These are phyloP conservation scores for Brachionus angularis DNA, from an alignment of 1,140 invertebrate species.

Conservation along the genomic window DNA sequence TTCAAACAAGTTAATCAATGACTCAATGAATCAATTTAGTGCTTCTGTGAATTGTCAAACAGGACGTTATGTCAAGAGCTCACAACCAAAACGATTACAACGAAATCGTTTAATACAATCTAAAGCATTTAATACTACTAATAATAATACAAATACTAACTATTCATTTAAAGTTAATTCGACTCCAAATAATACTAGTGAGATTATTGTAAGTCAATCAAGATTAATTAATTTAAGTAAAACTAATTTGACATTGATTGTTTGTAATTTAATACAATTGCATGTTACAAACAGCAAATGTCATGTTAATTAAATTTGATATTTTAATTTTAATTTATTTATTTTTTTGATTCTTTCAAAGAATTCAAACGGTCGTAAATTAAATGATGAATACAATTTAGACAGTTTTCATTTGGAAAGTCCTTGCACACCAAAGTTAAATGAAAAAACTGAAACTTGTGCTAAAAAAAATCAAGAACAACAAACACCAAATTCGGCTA, in stretches of 20 bases:
- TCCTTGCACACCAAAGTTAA: too few species aligned
- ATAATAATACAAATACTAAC: background rate
- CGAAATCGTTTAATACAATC: slow-evolving; percentile 2
- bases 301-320: background rate
- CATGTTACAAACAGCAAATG: background rate
- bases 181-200: slow-evolving; percentile 5
- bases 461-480: background rate
- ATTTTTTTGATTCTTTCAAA: background rate
- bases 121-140: background rate
- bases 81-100: slow-evolving; percentile 42
- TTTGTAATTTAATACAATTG: too few species aligned
- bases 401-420: too few species aligned
- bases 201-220: too few species aligned
- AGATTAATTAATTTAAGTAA: too few species aligned
- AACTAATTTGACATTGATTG: too few species aligned
- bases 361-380: slow-evolving; percentile 35
- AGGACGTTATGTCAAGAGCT: slow-evolving; percentile 8
- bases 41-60: background rate
- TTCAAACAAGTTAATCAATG: slow-evolving; percentile 3
- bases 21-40: background rate
- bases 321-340: background rate
- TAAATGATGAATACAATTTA: slow-evolving; percentile 2
- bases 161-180: background rate
- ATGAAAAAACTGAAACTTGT: background rate
- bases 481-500: background rate